Evolutionary conservation across 2,888 invertebrate species (phyloP).

Genomic region (Leistus spinibarbis): DNA sequence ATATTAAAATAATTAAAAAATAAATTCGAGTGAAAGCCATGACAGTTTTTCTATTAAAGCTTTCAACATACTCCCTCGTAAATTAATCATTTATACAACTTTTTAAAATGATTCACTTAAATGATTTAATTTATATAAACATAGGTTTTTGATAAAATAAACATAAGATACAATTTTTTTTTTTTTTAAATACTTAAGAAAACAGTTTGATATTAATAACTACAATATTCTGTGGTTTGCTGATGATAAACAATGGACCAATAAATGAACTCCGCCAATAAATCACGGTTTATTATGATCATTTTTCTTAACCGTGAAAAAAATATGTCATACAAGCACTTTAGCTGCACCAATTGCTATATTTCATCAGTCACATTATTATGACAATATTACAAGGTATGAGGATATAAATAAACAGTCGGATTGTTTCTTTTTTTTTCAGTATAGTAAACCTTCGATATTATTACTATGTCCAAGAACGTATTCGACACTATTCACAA

Average conservation of each 20-base stretch:
- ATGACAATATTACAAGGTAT: conserved; percentile 14
- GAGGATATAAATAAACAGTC: conserved; percentile 13
- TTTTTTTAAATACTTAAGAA: too few species aligned
- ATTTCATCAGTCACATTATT: conserved; percentile 18
- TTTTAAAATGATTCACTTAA: too few species aligned
- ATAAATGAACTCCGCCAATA: background rate
- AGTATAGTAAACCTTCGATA: background rate
- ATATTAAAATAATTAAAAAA: too few species aligned
- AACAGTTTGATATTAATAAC: too few species aligned
- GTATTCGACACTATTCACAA: background rate
- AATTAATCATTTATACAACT: too few species aligned
- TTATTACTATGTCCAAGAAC: background rate
- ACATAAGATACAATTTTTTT: too few species aligned
- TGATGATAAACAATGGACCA: background rate
- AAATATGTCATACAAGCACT: conserved; percentile 4
- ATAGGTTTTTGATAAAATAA: too few species aligned
- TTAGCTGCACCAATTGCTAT: conserved; percentile 1
- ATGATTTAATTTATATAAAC: too few species aligned
- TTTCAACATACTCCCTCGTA: too few species aligned
- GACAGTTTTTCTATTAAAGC: too few species aligned
- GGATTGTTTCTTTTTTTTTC: background rate
- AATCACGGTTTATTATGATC: background rate
- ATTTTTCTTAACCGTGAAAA: background rate
- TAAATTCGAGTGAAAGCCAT: too few species aligned
- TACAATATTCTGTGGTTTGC: too few species aligned